phyloP scores from a whole-genome alignment of 1,140 invertebrate species.

The Trichomalopsis sarcophagae region DNA sequence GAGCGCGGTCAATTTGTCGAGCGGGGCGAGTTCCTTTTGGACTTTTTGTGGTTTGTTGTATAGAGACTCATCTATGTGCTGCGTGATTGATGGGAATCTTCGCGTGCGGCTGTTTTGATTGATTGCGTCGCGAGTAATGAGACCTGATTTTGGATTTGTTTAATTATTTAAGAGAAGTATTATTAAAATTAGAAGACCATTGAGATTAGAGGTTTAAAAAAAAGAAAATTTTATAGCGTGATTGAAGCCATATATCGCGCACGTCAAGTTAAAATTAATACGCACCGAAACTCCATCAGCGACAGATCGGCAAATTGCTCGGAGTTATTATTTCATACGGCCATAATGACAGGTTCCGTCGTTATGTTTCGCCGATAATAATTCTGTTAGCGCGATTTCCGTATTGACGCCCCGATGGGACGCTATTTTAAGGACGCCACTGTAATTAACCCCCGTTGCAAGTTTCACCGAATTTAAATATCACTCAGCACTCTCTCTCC shows the following conservation, averaged over 20 bases:
- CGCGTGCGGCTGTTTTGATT: neutral
- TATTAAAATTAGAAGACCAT: too few species aligned
- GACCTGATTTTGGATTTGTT: too few species aligned
- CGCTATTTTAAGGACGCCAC: neutral
- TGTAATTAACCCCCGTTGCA: neutral
- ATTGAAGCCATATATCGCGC: neutral
- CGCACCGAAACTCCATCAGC: neutral
- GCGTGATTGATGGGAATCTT: slow-evolving; percentile 7
- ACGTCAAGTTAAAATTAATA: neutral
- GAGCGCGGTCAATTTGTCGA: slow-evolving; percentile 18
- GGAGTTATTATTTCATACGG: slow-evolving; percentile 1
- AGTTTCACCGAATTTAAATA: slow-evolving; percentile 5
- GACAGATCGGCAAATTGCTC: neutral
- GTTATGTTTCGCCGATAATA: neutral
- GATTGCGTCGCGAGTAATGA: too few species aligned
- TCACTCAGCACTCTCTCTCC: neutral
- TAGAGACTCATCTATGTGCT: neutral
- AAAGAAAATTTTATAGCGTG: neutral
- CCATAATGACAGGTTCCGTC: neutral
- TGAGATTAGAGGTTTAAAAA: too few species aligned
- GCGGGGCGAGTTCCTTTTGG: neutral
- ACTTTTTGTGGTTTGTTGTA: neutral
- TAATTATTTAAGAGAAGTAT: too few species aligned
- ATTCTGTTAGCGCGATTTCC: neutral
- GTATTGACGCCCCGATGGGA: neutral